Percentiles rank a stretch among this genome's conserved stretches.
phyloP scores from a whole-genome alignment of 1,140 invertebrate genomes.

The Caenorhabditis inopinata region DNA sequence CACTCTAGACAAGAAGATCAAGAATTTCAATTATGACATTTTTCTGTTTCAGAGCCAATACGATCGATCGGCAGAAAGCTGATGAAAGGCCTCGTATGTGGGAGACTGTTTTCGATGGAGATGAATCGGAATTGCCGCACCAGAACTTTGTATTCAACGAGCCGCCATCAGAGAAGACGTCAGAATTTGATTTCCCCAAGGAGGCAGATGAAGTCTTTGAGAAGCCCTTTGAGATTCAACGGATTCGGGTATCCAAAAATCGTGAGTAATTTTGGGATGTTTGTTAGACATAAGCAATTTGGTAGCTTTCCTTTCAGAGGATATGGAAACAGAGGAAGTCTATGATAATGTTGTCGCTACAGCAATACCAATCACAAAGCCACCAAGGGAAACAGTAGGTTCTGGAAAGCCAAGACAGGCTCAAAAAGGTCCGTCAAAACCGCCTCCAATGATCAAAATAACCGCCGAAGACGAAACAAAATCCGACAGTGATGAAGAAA shows the following conservation, averaged over 20 bases:
- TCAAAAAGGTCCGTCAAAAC: conserved; percentile 42
- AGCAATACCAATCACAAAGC: neutral
- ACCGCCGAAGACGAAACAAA: conserved; percentile 51
- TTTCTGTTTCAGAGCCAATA: neutral
- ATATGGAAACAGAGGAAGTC: conserved; percentile 44
- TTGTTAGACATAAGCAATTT: neutral
- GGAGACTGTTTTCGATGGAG: conserved; percentile 46
- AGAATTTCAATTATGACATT: too few relatives aligned
- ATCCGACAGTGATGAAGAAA: conserved; percentile 52
- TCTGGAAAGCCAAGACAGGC: neutral
- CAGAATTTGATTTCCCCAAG: conserved; percentile 27
- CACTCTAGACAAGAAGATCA: too few relatives aligned
- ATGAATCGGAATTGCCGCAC: conserved; percentile 35
- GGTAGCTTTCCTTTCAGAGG: neutral
- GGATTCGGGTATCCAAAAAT: conserved; percentile 21
- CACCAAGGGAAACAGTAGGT: conserved; percentile 7
- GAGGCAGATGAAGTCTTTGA: conserved; percentile 16
- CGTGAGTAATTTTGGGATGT: conserved; percentile 5
- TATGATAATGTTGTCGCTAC: conserved; percentile 36
- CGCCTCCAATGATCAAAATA: conserved; percentile 33
- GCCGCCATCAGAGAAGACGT: conserved; percentile 13
- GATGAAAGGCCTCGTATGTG: conserved; percentile 38
- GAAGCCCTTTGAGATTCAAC: neutral
- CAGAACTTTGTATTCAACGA: conserved; percentile 23
- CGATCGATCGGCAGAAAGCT: neutral